Evolutionary conservation across 1,140 invertebrate genomes (phyloP), one percentile per base, ranked within the genome.

Genomic region (Zaprionus gabonicus): DNA sequence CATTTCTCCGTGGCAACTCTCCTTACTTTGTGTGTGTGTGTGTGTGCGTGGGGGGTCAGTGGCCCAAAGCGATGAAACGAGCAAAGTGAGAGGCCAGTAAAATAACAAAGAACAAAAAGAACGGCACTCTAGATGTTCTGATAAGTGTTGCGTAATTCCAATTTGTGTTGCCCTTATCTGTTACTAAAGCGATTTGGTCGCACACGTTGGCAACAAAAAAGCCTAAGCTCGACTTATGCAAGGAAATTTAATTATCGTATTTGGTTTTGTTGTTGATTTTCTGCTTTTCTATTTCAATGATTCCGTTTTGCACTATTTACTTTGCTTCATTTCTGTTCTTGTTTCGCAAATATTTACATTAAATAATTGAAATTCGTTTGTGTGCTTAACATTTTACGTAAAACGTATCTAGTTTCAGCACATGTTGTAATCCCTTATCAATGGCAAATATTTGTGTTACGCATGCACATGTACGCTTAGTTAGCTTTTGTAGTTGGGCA

Each of bases 31-130:
- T 49, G 28, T 28, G 23, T 49, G 28, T 28, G 20, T 1, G 20
- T 20, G 20, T 20, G 20, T 20, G 20, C 1, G n/a, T n/a, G n/a
- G 44, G 44, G 46, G 64, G 44, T 68, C 71, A 68, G 44, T 73
- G 71, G 71, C 64, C 71, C 71, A 74, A 69, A 62, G 27, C 46
- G 25, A 17, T 53, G 34, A 34, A 34, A 34, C 9, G 31, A 34
- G 59, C 44, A 27, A 62, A 62, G 17, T 36, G 31, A n/a, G 17
- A 58, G 31, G 56, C 13, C 34, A 41, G 15, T 4, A 56, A 56
- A 28, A 28, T 6, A 56, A 28, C 12, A 56, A 31, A 56, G 27
- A 28, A 27, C 10, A 56, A 23, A 53, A 53, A 13, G 36, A 38
- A 38, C 36, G 41, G 15, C 2, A 56, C 15, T 56, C 25, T 56